phyloP scores from a whole-genome alignment of 2,888 invertebrate species.

The Pocota personata region DNA sequence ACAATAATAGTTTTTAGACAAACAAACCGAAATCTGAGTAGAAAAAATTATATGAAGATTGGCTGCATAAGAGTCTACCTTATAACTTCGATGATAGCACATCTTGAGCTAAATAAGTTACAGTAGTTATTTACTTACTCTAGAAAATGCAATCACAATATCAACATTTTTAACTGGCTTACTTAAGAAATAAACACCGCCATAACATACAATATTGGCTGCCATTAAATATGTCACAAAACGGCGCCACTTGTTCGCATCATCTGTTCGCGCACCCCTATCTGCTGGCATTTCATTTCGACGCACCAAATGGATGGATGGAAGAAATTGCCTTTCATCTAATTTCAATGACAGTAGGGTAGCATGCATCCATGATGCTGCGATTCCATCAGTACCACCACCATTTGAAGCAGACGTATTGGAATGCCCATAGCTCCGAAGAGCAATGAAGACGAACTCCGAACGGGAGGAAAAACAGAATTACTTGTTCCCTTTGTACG shows the following conservation, averaged over 20 bases:
- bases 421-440: conserved; percentile 62
- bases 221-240: conserved; percentile 45
- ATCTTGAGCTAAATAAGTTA: no score
- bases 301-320: conserved; percentile 27
- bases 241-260: conserved; percentile 66
- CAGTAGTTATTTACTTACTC: no score
- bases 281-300: conserved; percentile 69
- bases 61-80: no score
- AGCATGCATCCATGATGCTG: conserved; percentile 48
- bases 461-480: conserved; percentile 1
- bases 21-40: no score
- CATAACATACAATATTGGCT: conserved; percentile 32
- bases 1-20: no score
- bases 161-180: background rate
- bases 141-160: no score
- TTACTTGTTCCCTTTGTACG: conserved; percentile 40
- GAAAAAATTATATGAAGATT: no score
- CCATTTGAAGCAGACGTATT: conserved; percentile 22
- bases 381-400: conserved; percentile 57
- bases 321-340: conserved; percentile 51
- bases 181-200: conserved; percentile 10
- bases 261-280: conserved; percentile 60
- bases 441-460: conserved; percentile 52
- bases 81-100: no score
- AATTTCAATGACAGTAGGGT: conserved; percentile 62